These are phyloP conservation scores for Tillus elongatus DNA, from an alignment of 2,888 invertebrate genomes.

Conservation along the genomic window DNA sequence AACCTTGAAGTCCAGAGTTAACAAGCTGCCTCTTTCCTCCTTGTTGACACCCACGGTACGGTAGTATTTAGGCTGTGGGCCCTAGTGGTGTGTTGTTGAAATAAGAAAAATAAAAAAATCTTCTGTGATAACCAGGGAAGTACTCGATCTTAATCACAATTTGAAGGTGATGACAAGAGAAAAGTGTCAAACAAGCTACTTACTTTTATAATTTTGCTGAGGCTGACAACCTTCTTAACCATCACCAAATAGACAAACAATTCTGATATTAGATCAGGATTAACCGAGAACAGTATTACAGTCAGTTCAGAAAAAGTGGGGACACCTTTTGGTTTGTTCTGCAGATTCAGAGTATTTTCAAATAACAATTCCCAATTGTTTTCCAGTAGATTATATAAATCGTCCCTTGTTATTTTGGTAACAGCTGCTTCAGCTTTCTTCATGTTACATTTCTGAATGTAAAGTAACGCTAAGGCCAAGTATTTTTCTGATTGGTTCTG, in stretches of 20 bases:
- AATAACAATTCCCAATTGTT: conserved; percentile 47
- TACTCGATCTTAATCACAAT: no score
- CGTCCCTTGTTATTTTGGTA: conserved; percentile 38
- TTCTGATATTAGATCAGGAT: conserved; percentile 42
- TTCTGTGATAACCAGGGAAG: no score
- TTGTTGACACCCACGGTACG: no score
- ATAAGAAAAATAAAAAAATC: conserved; percentile 1
- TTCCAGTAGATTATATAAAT: conserved; percentile 38
- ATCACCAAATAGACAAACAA: conserved; percentile 44
- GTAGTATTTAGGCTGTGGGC: no score
- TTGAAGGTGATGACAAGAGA: no score
- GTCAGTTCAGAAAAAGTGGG: conserved; percentile 49
- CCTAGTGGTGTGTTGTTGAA: no score
- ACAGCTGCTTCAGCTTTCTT: conserved; percentile 43
- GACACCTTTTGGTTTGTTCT: conserved; percentile 34
- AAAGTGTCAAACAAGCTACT: no score
- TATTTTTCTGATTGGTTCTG: conserved; percentile 36
- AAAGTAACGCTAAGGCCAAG: conserved; percentile 44
- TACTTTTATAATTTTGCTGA: conserved; percentile 41
- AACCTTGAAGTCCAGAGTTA: no score
- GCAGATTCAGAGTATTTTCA: conserved; percentile 38
- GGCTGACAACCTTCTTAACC: conserved; percentile 37
- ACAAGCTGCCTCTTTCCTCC: no score
- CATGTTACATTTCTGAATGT: conserved; percentile 46
- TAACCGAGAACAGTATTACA: conserved; percentile 44